Evolutionary conservation across 2,797 vertebrate species (phyloP), one percentile per base, ranked within the genome.

Genomic region (Microctenopoma steveboyesi): DNA sequence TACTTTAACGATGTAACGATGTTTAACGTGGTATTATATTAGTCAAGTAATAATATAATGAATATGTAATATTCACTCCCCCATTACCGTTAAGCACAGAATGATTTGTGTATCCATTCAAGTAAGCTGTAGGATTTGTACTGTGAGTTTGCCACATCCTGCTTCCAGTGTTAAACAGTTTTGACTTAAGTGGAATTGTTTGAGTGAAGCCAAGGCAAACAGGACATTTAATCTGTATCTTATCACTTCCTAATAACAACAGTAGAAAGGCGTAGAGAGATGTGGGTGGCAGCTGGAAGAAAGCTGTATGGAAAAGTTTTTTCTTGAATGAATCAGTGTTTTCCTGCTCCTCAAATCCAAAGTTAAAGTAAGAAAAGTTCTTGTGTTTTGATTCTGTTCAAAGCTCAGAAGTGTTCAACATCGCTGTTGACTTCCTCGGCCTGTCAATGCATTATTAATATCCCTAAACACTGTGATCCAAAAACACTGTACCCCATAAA

Each of bases 371-470:
- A 50, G 9, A 72, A 54, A 55, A 75, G 33, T 69, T 74, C 53
- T 4, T 74, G 72, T 22, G 30, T 30, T 45, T 65, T 51, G 50
- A 14, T 59, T 61, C 4, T 66, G 53, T 65, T 78, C 71, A 45
- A 15, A 25, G 59, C 55, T 45, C 65, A 66, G 64, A 37, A 62
- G 33, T 47, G 57, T 78, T 66, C 57, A 57, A 39, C 76, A 70
- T 64, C 68, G 35, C 53, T 51, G 53, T 69, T 22, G 74, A 79
- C 56, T 79, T 72, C 68, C 72, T 70, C 46, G 0, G 54, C 56
- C 15, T 15, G 42, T 16, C 14, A 37, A 72, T 89, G n/a, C 84
- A 92, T 88, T 86, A 86, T 91, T 90, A 76, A 91, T 87, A 65
- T 22, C 15, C 56, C 72, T 91, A 89, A 92, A 91, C 87, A 88